These are phyloP conservation scores for Sycophaga agraensis DNA, from an alignment of 1,140 invertebrate species.

Conservation along the genomic window DNA sequence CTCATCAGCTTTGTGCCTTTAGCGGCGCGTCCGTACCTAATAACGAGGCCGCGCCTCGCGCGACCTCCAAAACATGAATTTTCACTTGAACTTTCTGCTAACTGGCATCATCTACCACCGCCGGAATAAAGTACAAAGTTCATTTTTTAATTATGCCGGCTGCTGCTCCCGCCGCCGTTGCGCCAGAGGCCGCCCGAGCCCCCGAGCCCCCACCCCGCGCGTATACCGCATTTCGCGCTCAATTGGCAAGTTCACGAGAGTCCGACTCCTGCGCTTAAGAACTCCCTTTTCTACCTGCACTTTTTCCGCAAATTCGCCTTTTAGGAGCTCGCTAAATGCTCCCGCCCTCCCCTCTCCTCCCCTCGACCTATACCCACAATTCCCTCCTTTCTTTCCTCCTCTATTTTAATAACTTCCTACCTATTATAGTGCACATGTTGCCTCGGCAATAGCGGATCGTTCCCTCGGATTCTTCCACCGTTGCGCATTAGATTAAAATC, in stretches of 20 bases:
- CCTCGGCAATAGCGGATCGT: no score
- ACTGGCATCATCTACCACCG: slow-evolving; percentile 40
- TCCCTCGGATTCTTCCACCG: no score
- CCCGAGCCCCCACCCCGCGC: slow-evolving; percentile 1
- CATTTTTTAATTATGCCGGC: slow-evolving; percentile 50
- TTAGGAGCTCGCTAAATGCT: no score
- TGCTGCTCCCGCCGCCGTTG: slow-evolving; percentile 15
- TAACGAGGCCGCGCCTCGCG: slow-evolving; percentile 39
- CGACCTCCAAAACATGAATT: slow-evolving; percentile 51
- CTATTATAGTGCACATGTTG: no score
- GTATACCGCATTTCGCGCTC: slow-evolving; percentile 11
- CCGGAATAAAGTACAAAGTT: slow-evolving; percentile 44
- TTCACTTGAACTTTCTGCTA: slow-evolving; percentile 54
- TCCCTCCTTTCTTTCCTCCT: no score
- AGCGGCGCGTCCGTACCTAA: slow-evolving; percentile 33
- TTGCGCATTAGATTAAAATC: no score
- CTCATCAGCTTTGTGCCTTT: slow-evolving; percentile 54
- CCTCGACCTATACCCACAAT: no score
- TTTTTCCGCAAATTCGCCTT: no score
- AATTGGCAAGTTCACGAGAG: slow-evolving; percentile 36
- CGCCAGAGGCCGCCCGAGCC: background rate
- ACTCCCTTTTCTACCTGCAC: no score
- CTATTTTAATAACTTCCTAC: no score
- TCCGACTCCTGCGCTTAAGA: no score
- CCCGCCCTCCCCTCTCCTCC: no score